phyloP scores from a whole-genome alignment of 2,888 invertebrate species.

The Xestia sexstrigata region DNA sequence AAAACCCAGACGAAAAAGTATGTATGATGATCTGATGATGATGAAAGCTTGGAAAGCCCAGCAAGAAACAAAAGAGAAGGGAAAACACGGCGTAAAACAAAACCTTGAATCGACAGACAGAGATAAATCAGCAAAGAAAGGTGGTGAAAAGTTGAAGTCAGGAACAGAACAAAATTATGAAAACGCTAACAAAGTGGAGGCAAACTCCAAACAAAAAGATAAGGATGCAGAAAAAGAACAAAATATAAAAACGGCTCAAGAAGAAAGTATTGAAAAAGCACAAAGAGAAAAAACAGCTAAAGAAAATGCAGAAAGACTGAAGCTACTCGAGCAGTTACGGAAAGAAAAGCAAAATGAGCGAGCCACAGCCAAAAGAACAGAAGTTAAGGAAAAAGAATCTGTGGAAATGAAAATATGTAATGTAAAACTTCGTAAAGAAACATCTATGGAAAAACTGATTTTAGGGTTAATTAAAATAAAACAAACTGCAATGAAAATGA shows the following conservation, averaged over 20 bases:
- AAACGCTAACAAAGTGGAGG: constrained; percentile 7
- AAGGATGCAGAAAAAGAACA: background rate
- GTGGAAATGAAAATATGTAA: constrained; percentile 62
- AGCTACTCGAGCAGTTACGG: background rate
- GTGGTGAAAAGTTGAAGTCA: constrained; percentile 5
- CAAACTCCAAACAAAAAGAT: constrained; percentile 1
- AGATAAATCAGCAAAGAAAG: constrained; percentile 14
- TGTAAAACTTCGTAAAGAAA: constrained; percentile 61
- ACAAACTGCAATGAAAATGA: constrained; percentile 57
- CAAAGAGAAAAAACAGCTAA: background rate
- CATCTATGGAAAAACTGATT: constrained; percentile 67
- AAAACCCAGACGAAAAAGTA: too few relatives aligned
- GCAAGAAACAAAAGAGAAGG: background rate
- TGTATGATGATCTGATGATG: too few relatives aligned
- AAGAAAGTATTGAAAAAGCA: background rate
- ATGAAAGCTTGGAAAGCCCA: too few relatives aligned
- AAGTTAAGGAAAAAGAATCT: background rate
- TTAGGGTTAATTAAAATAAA: constrained; percentile 72
- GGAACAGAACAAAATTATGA: constrained; percentile 35
- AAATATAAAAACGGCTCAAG: background rate
- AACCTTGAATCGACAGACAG: background rate
- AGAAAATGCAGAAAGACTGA: background rate
- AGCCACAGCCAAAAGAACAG: constrained; percentile 1
- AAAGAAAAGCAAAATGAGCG: constrained; percentile 20
- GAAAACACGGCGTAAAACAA: background rate